Conservation (phyloP, 2,888 invertebrate species). For the Neria commutata region DNA sequence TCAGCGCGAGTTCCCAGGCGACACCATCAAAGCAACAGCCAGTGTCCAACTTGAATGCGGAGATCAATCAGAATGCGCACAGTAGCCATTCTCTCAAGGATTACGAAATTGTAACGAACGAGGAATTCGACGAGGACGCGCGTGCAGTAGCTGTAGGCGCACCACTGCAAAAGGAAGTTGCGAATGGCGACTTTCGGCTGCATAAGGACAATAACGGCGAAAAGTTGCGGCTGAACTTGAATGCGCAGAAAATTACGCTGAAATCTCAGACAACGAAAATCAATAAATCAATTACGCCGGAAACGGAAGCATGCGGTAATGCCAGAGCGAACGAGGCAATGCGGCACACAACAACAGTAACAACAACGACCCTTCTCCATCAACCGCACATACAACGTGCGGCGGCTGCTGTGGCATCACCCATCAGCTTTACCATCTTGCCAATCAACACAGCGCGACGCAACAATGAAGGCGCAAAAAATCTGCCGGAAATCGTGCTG, state of each 20-base stretch:
- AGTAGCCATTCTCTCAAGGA: conserved; percentile 33
- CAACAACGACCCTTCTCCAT: conserved; percentile 4
- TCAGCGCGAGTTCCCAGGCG: too few relatives aligned
- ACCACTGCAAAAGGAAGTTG: not conserved
- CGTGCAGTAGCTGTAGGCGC: not conserved
- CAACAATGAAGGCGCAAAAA: conserved; percentile 27
- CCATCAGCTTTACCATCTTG: conserved; percentile 37
- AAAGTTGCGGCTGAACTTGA: conserved; percentile 40
- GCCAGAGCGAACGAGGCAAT: not conserved
- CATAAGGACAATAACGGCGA: conserved; percentile 5
- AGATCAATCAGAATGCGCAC: not conserved
- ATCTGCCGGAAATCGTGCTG: conserved; percentile 45
- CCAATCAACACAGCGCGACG: conserved; percentile 21
- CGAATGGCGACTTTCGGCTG: not conserved
- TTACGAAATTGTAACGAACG: conserved; percentile 39
- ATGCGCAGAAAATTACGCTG: conserved; percentile 44
- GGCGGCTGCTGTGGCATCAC: too few relatives aligned
- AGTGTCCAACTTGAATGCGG: not conserved
- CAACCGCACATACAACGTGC: conserved; percentile 15
- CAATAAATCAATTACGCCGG: conserved; percentile 35
- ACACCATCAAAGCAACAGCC: not conserved
- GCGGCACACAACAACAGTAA: conserved; percentile 5
- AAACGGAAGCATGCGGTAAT: conserved; percentile 2
- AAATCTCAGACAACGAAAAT: conserved; percentile 31
- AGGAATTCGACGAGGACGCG: conserved; percentile 18